Evolutionary conservation across 2,797 vertebrate species (phyloP), one percentile per base, ranked within the genome.

Genomic region (Thamnophis elegans): DNA sequence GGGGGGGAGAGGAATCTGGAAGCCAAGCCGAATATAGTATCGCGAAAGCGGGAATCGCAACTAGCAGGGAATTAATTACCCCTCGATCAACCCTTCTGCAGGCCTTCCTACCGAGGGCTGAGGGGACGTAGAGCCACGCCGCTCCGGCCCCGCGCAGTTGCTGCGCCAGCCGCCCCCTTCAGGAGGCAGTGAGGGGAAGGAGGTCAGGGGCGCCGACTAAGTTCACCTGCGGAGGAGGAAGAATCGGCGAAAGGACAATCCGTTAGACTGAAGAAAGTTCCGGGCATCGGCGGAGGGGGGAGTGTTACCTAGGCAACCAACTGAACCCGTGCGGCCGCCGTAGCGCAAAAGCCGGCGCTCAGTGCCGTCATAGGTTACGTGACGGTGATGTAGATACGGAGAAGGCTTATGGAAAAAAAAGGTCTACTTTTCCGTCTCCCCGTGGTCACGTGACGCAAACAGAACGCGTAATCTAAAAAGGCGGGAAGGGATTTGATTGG

Each of bases 271-370:
- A 25, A 1, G n/a, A 12, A 18, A 85, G 16, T 26, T 58, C 14
- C 22, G 32, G 51, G 62, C 25, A 51, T n/a, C 42, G 0, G n/a
- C 68, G 1, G 25, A 8, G 26, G 25, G 0, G 60, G n/a, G 9
- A 3, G 25, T 1, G 95, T 96, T 93, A 12, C 96, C 94, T 2
- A 51, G 95, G 95, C 90, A 96, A 96, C 96, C 5, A 28, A n/a
- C 5, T 5, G 65, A 56, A 13, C 28, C n/a, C 94, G 26, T 2
- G 11, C 87, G 92, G 95, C 94, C 95, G 90, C 96, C 95, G 95
- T 96, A 93, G 55, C 22, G 32, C 91, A 90, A 86, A 89, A 89
- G 53, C 65, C 68, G 68, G 53, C 54, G 73, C 10, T 11, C 1
- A 1, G 13, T 5, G 13, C 28, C 0, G 58, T 0, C 32, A 85